A percentile compares a stretch with the other conserved stretches of the same genome.
These are phyloP conservation scores for Protonemura montana DNA, from an alignment of 2,888 invertebrate genomes.

Conservation along the genomic window DNA sequence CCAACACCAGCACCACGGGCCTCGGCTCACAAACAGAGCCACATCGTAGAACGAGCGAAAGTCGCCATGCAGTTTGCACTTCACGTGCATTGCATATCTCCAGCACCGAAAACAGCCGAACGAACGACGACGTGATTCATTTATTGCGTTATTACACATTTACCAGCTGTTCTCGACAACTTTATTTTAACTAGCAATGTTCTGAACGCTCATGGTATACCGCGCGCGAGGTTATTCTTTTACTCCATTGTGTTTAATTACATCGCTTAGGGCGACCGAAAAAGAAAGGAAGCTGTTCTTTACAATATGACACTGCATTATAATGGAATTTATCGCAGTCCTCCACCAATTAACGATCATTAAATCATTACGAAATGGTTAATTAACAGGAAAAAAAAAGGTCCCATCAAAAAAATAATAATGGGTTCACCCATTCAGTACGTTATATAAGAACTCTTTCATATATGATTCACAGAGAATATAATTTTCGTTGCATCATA, in stretches of 20 bases:
- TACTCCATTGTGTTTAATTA: conserved; percentile 8
- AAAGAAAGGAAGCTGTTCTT: conserved; percentile 15
- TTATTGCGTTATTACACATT: conserved; percentile 14
- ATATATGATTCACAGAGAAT: too few species aligned
- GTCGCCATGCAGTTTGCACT: conserved; percentile 8
- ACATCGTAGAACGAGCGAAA: neutral
- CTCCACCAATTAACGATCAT: conserved; percentile 23
- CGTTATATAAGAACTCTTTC: neutral
- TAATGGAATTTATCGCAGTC: conserved; percentile 10
- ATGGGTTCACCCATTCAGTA: neutral
- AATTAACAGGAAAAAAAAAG: neutral
- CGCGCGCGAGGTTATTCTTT: neutral
- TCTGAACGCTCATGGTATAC: too few species aligned
- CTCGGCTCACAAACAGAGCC: neutral
- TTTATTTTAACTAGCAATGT: neutral
- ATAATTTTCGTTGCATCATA: neutral
- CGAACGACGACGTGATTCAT: conserved; percentile 15
- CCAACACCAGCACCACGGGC: neutral
- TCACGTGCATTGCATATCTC: neutral
- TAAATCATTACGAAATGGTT: conserved; percentile 5
- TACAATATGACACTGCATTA: conserved; percentile 3
- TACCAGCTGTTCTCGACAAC: conserved; percentile 24
- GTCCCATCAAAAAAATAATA: neutral
- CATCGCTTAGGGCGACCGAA: neutral
- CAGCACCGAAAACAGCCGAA: neutral